Evolutionary conservation across 1,140 invertebrate genomes (phyloP).

Genomic region (Drosophila sturtevanti): DNA sequence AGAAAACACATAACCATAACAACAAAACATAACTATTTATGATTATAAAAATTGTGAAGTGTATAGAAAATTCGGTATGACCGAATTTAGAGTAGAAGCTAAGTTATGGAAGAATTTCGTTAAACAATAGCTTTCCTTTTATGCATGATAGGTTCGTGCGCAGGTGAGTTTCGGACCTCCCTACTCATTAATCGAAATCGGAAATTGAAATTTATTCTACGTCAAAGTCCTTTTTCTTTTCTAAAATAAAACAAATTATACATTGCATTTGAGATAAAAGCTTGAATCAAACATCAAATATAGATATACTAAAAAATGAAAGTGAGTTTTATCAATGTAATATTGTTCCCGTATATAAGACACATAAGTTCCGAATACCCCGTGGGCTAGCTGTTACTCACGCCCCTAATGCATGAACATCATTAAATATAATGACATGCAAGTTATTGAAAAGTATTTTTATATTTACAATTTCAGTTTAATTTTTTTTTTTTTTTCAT

Average conservation of each 20-base stretch:
- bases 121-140: neutral
- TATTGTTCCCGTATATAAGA: no score
- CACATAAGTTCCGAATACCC: no score
- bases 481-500: neutral
- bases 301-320: no score
- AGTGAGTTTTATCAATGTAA: no score
- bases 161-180: no score
- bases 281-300: no score
- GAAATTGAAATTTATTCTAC: no score
- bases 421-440: neutral
- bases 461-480: neutral
- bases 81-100: neutral
- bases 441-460: neutral
- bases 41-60: neutral
- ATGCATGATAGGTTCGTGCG: neutral
- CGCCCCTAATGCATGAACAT: neutral
- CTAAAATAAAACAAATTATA: no score
- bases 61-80: neutral
- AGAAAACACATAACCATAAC: neutral
- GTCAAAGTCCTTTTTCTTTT: no score
- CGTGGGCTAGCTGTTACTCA: no score
- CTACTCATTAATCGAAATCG: no score
- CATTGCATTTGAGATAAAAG: no score
- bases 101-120: neutral
- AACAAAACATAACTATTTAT: neutral